Conservation (phyloP, 1,140 invertebrate species). For the Drosophila quadrilineata region DNA sequence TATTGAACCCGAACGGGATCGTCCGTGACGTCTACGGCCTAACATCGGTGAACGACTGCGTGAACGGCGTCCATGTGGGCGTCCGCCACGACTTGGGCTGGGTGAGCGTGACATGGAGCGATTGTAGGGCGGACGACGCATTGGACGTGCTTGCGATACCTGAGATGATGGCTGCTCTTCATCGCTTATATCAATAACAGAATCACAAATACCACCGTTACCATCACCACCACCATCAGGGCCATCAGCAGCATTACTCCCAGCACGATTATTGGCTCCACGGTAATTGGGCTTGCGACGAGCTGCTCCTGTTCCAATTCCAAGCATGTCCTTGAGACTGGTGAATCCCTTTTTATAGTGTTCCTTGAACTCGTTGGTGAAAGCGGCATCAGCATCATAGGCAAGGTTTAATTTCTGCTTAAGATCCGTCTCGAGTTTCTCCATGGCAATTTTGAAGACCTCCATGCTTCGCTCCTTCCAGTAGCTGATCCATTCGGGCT, state of each 20-base stretch:
- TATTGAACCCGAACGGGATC: constrained; percentile 50
- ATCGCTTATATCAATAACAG: constrained; percentile 75
- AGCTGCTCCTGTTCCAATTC: not conserved
- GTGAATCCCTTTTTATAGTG: constrained; percentile 63
- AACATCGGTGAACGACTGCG: constrained; percentile 22
- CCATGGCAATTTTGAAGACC: constrained; percentile 84
- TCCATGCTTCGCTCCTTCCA: constrained; percentile 91
- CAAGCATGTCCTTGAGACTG: constrained; percentile 25
- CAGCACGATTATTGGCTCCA: constrained; percentile 24
- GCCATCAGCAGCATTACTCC: not conserved
- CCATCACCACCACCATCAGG: constrained; percentile 29
- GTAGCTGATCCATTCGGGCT: constrained; percentile 92
- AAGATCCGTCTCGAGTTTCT: constrained; percentile 82
- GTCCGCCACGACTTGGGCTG: constrained; percentile 15
- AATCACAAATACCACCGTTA: not conserved
- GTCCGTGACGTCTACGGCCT: constrained; percentile 24
- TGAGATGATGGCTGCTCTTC: constrained; percentile 47
- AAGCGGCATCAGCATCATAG: constrained; percentile 74
- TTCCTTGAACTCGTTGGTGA: constrained; percentile 67
- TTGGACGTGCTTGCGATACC: constrained; percentile 12
- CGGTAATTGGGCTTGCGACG: constrained; percentile 50
- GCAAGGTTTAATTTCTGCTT: constrained; percentile 82
- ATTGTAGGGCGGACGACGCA: constrained; percentile 2
- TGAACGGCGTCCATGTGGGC: too few species aligned
- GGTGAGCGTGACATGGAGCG: constrained; percentile 8